Evolutionary conservation across 2,113 vertebrate genomes (phyloP), one percentile per base, ranked within the genome.

Genomic region (Aegypius monachus): DNA sequence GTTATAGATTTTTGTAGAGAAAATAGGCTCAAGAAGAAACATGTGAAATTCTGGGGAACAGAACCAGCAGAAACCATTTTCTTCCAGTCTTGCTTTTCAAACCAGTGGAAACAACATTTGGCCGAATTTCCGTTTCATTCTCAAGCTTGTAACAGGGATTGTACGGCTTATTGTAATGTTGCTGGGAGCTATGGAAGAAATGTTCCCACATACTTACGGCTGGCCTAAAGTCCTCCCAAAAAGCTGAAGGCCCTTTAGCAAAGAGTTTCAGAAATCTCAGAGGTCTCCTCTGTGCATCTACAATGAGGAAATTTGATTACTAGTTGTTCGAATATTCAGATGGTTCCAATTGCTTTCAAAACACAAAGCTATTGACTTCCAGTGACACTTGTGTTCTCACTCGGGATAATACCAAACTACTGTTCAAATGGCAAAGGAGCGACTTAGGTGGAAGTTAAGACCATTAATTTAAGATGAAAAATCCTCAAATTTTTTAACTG

Each of bases 41-140:
- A 16, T 3, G 0, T 1, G 2, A 68, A 80, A 62, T 68, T 9
- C 4, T 48, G 22, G 3, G 6, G 17, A 9, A 19, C 6, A 73
- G 48, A 65, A 52, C 10, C 7, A 70, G 16, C 2, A 90, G 31
- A 86, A 72, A 40, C 5, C 1, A 16, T 43, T 61, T 85, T 71
- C 8, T 65, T 82, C 12, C 36, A 61, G 20, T 61, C 4, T 61
- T 68, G 21, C 6, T 65, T 86, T 82, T 73, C 31, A 90, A 86
- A 68, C 16, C 4, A 45, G 14, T 38, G n/a, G 34, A 77, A 80
- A 43, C 7, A 61, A n/a, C 8, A 56, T 65, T 88, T 73, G 7
- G 12, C 20, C 21, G 13, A 74, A 53, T 55, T 67, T 8, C 2
- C 26, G 3, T 34, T 93, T 90, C 4, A 2, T 19, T 70, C 29